phyloP scores from a whole-genome alignment of 2,113 vertebrate genomes.

The Festucalex cinctus region DNA sequence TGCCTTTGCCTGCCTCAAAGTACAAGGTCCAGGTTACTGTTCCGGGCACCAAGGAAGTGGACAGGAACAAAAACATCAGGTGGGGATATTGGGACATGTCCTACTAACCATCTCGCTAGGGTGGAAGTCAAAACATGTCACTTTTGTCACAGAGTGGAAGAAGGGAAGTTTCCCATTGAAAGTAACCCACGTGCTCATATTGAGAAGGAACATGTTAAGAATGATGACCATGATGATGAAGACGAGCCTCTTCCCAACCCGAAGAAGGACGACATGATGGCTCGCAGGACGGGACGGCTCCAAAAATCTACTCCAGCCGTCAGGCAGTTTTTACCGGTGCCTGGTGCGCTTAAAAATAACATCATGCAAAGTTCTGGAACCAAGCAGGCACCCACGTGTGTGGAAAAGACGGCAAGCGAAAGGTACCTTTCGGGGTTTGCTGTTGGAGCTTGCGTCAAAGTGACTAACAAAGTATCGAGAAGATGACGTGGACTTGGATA shows the following conservation, averaged over 20 bases:
- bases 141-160: conserved; percentile 57
- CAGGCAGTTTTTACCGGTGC: conserved; percentile 66
- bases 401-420: conserved; percentile 35
- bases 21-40: conserved; percentile 31
- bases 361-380: conserved; percentile 26
- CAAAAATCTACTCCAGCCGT: conserved; percentile 44
- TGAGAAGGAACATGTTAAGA: conserved; percentile 5
- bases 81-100: conserved; percentile 40
- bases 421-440: conserved; percentile 55
- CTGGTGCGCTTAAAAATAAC: conserved; percentile 57
- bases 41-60: conserved; percentile 28
- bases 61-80: conserved; percentile 44
- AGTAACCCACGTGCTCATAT: neutral
- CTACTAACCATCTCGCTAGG: conserved; percentile 2
- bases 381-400: conserved; percentile 28
- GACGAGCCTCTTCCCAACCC: conserved; percentile 59
- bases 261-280: conserved; percentile 80
- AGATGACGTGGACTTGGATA: neutral
- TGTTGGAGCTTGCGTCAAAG: neutral
- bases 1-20: conserved; percentile 60
- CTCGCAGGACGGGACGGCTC: conserved; percentile 68
- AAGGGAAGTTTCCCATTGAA: conserved; percentile 43
- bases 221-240: conserved; percentile 56
- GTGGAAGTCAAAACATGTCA: conserved; percentile 26
- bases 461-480: conserved; percentile 11